Conservation (phyloP, 2,888 invertebrate species). For the Stegana nigrithorax region DNA sequence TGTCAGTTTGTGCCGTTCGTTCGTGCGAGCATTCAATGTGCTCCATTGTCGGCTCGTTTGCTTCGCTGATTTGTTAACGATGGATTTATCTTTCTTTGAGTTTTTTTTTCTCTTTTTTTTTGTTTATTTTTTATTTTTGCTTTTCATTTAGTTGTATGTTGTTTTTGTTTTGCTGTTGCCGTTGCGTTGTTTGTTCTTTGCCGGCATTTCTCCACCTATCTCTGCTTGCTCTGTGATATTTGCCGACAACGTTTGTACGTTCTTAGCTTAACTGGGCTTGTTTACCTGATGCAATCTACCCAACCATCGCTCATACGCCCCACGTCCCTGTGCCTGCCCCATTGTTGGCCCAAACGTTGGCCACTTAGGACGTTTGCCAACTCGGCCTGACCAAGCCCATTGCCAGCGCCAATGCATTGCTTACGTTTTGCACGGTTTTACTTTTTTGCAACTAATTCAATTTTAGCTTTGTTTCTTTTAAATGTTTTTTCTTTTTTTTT, state of each 20-base stretch:
- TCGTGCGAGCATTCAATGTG: not conserved
- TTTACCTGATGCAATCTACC: no score
- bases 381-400: not conserved
- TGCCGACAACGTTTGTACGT: not conserved
- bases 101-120: not conserved
- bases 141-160: not conserved
- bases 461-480: not conserved
- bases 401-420: not conserved
- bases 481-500: not conserved
- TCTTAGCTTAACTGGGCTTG: no score
- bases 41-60: not conserved
- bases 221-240: not conserved
- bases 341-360: not conserved
- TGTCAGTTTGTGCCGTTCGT: conserved; percentile 3
- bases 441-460: conserved; percentile 10
- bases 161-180: not conserved
- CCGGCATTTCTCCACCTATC: conserved; percentile 1
- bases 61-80: not conserved
- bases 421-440: not conserved
- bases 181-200: conserved; percentile 16
- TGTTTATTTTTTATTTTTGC: not conserved
- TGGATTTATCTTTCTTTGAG: not conserved
- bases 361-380: not conserved
- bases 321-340: not conserved
- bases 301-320: no score